Conservation (phyloP, 2,888 invertebrate genomes). For the Agrochola lota region DNA sequence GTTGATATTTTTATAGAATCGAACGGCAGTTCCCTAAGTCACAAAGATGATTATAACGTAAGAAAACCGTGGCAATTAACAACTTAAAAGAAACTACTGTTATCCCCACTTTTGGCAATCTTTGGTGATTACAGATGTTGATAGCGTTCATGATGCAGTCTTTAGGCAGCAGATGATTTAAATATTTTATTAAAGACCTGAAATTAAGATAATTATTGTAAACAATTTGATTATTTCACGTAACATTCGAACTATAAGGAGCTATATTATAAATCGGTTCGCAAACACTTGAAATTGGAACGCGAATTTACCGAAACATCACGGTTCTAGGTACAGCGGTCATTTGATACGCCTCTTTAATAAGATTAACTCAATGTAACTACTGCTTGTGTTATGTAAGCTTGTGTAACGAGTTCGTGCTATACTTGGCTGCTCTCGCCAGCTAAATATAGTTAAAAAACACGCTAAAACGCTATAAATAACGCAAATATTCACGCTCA, state of each 20-base stretch:
- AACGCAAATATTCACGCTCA: conserved; percentile 35
- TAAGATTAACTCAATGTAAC: conserved; percentile 35
- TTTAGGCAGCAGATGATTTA: background rate
- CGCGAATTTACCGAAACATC: conserved; percentile 65
- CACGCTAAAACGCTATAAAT: conserved; percentile 48
- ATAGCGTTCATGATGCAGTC: background rate
- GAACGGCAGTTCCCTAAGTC: too few relatives aligned
- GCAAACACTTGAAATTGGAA: conserved; percentile 40
- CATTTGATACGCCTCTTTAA: conserved; percentile 55
- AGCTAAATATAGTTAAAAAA: conserved; percentile 31
- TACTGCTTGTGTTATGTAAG: conserved; percentile 48
- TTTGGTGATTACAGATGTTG: background rate
- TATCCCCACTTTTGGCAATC: background rate
- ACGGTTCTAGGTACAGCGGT: conserved; percentile 64
- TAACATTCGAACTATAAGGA: background rate
- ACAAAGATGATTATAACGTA: background rate
- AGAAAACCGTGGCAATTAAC: background rate
- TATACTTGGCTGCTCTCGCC: conserved; percentile 31
- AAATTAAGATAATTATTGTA: background rate
- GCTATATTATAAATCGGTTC: conserved; percentile 10
- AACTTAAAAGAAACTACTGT: background rate
- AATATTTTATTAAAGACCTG: background rate
- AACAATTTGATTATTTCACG: background rate
- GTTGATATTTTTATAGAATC: too few relatives aligned
- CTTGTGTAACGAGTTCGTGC: conserved; percentile 25